Evolutionary conservation across 2,797 vertebrate species (phyloP), one percentile per base, ranked within the genome.

Genomic region (Chrosomus eos): DNA sequence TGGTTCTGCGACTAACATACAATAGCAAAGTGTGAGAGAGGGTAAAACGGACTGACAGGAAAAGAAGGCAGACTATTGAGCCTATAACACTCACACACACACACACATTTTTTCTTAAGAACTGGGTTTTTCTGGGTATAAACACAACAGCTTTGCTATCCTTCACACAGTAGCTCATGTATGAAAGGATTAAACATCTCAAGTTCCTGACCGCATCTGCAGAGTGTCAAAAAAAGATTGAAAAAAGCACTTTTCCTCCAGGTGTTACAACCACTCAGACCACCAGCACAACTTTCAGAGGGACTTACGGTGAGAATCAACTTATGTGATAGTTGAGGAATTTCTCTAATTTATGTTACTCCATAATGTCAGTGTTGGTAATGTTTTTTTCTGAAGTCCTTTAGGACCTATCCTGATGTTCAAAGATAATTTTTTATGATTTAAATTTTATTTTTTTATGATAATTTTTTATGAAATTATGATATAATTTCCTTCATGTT

Each of bases 111-210:
- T 74, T 88, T 77, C 81, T 70, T 66, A 53, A 68, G 80, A 81
- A 76, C 53, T 71, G 75, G 43, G 43, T 3, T 43, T 43, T 43
- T 43, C 11, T 43, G 11, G 68, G 68, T 81, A 87, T 86, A 81
- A 86, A 88, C 86, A 77, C 60, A 82, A 86, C 83, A 67, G 82
- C 85, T 67, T 81, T 67, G 36, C 73, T 84, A 51, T 85, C 66
- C 74, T 64, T 85, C 84, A 87, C 71, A 81, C 88, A 81, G 77
- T 74, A 83, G 60, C 10, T 83, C 80, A 82, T 86, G 84, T 85
- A 80, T 83, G 83, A 81, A 68, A 18, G 83, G 53, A 82, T 81
- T 86, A 87, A 87, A 74, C 86, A 82, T 88, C 81, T 89, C 86
- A 67, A 81, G 85, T 90, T 90, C 83, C 83, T 79, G 18, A 90